Base-by-base conservation (phyloP, 2,888 invertebrate genomes). In the Yponomeuta cagnagella region DNA sequence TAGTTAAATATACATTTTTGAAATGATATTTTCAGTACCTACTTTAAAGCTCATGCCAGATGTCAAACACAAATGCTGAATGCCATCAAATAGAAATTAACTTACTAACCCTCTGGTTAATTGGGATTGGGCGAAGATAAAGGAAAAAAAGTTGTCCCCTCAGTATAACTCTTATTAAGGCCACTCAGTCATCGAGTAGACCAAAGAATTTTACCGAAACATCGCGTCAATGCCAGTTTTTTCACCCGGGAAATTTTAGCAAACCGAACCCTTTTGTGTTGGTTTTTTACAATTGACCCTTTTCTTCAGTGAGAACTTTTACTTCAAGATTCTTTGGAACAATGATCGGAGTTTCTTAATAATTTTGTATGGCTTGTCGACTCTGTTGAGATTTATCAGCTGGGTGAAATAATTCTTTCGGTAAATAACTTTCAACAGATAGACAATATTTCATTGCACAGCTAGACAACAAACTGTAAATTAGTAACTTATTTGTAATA, bases 121-220 rank as follows among this genome's bases (percentile, higher is more conserved):
- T 91, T 90, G 89, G 88, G 88, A 86, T 81, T 76, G 79, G 79
- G 78, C 76, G 76, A 80, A 78, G 79, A 72, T 77, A 76, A 75
- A 74, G 74, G 72, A 73, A 71, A 75, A 75, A 74, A 75, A 75
- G 73, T 77, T 73, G 74, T 74, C 74, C 77, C 77, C 73, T 73
- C 76, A 76, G 77, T 76, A 68, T 64, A 52, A 71, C 69, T 70
- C 68, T 70, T 70, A 71, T 71, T 66, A 71, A 63, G 71, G 15
- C 69, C 30, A 63, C 66, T 70, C 58, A 71, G 23, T 70, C 63
- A 69, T 70, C 8, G 70, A 65, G 48, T 43, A 37, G 64, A 23
- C 23, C n/a, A 69, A 43, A 68, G 65, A 72, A 70, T 71, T 72
- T 70, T 73, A 70, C 43, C 43, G 43, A 8, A 43, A 43, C 72